phyloP scores from a whole-genome alignment of 2,113 vertebrate species.

The Bubalus kerabau region DNA sequence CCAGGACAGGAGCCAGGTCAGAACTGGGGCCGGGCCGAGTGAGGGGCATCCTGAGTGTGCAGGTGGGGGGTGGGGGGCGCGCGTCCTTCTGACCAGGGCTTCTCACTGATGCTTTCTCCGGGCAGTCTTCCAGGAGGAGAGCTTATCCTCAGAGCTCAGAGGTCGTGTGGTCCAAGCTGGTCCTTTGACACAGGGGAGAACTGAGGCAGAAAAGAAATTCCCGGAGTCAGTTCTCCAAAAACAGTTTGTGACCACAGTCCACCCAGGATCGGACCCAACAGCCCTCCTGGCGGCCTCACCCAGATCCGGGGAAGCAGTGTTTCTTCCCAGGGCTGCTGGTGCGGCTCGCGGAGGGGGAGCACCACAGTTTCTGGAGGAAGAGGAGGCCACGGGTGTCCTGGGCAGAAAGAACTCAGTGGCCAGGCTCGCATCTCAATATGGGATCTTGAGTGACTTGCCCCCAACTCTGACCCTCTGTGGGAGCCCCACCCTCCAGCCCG shows the following conservation, averaged over 20 bases:
- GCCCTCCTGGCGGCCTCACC: fast-evolving
- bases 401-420: neutral
- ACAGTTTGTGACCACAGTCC: too few species aligned
- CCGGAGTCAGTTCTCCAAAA: fast-evolving
- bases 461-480: neutral
- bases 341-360: fast-evolving
- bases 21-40: fast-evolving
- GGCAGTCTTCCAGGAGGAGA: neutral
- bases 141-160: neutral
- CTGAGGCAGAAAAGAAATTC: neutral
- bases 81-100: fast-evolving
- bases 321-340: neutral
- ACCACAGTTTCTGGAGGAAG: fast-evolving
- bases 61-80: too few species aligned
- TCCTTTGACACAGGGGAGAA: neutral
- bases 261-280: fast-evolving
- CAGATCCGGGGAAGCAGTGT: neutral
- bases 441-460: fast-evolving
- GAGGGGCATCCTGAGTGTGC: fast-evolving
- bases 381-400: fast-evolving
- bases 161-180: fast-evolving
- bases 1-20: fast-evolving
- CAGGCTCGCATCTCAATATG: fast-evolving
- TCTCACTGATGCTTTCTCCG: fast-evolving
- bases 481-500: neutral